Percentiles rank a stretch among this genome's conserved stretches.
These are phyloP conservation scores for Physella acuta DNA, from an alignment of 1,140 invertebrate genomes.

Conservation along the genomic window DNA sequence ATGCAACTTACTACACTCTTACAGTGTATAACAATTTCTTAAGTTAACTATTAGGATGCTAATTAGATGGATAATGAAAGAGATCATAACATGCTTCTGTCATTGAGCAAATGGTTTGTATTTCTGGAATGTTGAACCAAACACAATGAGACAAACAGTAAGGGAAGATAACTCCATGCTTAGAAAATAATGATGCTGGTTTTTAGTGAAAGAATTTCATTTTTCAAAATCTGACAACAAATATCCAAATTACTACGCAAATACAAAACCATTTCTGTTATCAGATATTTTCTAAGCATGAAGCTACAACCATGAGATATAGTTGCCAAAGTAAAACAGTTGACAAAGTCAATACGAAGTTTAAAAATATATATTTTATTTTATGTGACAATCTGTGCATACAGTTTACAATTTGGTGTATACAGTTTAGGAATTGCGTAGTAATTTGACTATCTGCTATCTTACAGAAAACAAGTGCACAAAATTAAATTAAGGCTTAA, in stretches of 20 bases:
- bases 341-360: too few relatives aligned
- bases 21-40: too few relatives aligned
- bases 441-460: conserved; percentile 15
- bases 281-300: not conserved
- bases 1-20: too few relatives aligned
- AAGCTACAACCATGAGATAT: too few relatives aligned
- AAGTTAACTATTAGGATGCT: too few relatives aligned
- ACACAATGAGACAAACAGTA: not conserved
- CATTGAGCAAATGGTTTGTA: too few relatives aligned
- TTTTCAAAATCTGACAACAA: not conserved
- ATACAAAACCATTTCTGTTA: not conserved
- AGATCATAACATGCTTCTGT: too few relatives aligned
- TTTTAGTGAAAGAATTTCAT: not conserved
- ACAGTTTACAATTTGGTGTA: not conserved
- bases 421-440: not conserved
- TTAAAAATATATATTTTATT: too few relatives aligned
- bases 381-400: not conserved
- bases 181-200: conserved; percentile 8
- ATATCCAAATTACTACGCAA: conserved; percentile 3
- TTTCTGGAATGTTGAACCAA: not conserved
- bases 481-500: too few relatives aligned
- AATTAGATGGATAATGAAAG: too few relatives aligned
- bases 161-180: not conserved
- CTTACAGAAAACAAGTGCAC: too few relatives aligned
- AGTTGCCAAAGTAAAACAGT: too few relatives aligned